Percentiles rank a stretch among this genome's conserved stretches.
These are phyloP conservation scores for Hoplodrina blanda DNA, from an alignment of 2,888 invertebrate species.

Conservation along the genomic window DNA sequence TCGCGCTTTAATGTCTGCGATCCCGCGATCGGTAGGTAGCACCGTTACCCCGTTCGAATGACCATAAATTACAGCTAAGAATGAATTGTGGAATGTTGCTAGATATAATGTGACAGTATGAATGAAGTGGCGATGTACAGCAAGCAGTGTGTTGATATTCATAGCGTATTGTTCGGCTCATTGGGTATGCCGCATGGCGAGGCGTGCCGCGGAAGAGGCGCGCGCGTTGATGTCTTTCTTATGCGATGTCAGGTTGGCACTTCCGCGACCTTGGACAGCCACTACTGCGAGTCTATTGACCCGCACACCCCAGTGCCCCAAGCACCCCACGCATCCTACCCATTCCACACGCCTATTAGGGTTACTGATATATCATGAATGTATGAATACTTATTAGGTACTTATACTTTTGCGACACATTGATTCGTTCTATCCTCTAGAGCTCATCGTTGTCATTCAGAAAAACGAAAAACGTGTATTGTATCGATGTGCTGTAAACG, in stretches of 20 bases:
- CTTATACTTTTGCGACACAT: too few species aligned
- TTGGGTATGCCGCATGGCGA: neutral
- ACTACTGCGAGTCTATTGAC: neutral
- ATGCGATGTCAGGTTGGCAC: neutral
- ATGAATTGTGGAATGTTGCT: neutral
- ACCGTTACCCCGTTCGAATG: neutral
- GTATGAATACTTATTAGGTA: too few species aligned
- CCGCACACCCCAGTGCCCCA: neutral
- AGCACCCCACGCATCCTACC: neutral
- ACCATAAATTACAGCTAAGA: neutral
- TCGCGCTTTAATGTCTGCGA: neutral
- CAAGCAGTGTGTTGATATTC: neutral
- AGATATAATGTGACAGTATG: neutral
- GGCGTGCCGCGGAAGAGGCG: neutral
- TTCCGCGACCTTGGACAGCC: constrained; percentile 6
- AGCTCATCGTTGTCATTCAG: too few species aligned
- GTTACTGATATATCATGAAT: too few species aligned
- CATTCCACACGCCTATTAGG: too few species aligned
- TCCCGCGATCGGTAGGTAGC: neutral
- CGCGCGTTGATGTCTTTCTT: constrained; percentile 49
- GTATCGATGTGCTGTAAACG: neutral
- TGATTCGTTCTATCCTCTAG: too few species aligned
- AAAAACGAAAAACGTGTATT: too few species aligned
- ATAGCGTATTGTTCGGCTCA: neutral
- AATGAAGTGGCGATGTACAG: neutral